Evolutionary conservation across 1,140 invertebrate genomes (phyloP), one percentile per base, ranked within the genome.

Genomic region (Drosophila lacteicornis): DNA sequence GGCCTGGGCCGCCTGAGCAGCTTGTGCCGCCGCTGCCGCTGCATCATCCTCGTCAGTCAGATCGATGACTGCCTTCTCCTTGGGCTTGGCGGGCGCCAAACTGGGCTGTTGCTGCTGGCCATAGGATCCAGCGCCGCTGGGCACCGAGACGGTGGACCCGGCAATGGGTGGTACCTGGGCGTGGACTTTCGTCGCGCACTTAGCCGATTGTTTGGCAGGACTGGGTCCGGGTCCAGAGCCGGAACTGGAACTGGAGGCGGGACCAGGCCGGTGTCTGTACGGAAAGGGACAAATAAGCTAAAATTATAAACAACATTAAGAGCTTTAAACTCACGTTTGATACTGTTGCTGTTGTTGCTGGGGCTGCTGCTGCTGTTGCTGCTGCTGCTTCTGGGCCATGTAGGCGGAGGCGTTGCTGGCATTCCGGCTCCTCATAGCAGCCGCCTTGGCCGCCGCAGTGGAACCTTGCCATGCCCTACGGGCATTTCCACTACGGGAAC

Each of bases 31-130:
- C 1, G 75, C 69, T n/a, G 55, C 66, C 27, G 82, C 80, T 19
- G 84, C 78, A 57, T 95, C 95, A 78, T 95, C 95, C 83, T 95
- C 95, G 50, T 95, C 95, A 1, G 95, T 95, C 3, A 95, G 91
- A 93, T 95, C 95, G 46, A 95, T 95, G 33, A 94, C 93, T 0
- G 91, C 81, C 59, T 91, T 92, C 12, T 92, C 92, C 51, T 91
- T 92, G 12, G 91, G 90, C 53, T 88, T 81, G 4, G 91, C 91
- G 0, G 91, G 79, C 17, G 84, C 55, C 50, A 91, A 42, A 22
- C 56, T 91, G 12, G 88, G 63, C 33, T 65, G 70, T 17, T 62
- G 69, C 19, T 75, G 71, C 30, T 69, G 66, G 5, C 38, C 68
- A 49, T 75, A 81, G 22, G 57, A 51, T 60, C 12, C 42, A 13